Base-by-base conservation (phyloP, 1,140 invertebrate genomes). In the Stratiolaelaps scimitus region DNA sequence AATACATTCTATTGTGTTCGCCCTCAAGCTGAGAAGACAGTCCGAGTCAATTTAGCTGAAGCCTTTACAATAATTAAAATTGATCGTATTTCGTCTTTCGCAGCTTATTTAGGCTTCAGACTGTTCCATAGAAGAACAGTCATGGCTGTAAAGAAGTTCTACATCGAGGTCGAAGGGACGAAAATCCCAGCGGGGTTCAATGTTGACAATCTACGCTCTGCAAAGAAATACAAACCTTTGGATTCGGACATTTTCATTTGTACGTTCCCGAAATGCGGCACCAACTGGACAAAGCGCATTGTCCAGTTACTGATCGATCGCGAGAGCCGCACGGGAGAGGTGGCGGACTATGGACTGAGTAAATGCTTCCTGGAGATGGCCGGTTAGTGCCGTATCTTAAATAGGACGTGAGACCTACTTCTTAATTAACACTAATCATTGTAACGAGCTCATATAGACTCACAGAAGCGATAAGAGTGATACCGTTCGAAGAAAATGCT, bases 241-340 rank as follows among this genome's bases (percentile, higher is more conserved):
- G 15, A 45, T 7, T 43, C 20, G 7, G 71, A 71, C 48, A 64
- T 71, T 1, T 64, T 71, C 26, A 68, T 71, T 7, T 68, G 66
- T 2, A 72, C 71, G 15, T 72, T 67, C 60, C 71, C 71, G 1
- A 72, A 72, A 66, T 72, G 70, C 43, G 71, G 71, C 19, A 72
- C 71, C 1, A 71, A 68, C 4, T 72, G 71, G 71, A 69, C 68
- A 65, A 69, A 70, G 28, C 64, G 68, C 30, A 65, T 71, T 20
- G 68, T 71, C 6, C 28, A 60, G 10, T 0, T 60, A 23, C 53
- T 60, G 15, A 60, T 60, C 15, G 53, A 60, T 23, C 53, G 53
- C 20, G 53, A 60, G 23, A 60, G 53, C 26, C 53, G 53, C 17
- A 60, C 53, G 15, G 53, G 53, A 60, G 53, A 60, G 53, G 53